Evolutionary conservation across 2,888 invertebrate species (phyloP), one percentile per base, ranked within the genome.

Genomic region (Tetranychus piercei): DNA sequence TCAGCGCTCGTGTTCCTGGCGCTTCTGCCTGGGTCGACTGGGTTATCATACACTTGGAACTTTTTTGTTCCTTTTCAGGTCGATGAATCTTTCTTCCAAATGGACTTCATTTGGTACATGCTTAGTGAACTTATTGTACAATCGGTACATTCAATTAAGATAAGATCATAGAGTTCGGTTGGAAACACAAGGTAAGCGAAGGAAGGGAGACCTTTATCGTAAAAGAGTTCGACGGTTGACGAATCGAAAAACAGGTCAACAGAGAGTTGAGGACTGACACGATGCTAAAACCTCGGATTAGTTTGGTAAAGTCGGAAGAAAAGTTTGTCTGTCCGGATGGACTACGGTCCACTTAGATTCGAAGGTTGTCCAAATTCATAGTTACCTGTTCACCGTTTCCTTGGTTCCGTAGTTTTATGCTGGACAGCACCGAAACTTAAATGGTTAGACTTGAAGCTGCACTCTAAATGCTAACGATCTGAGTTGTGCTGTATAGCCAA

Each of bases 201-300:
- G 9, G 43, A n/a, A 66, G 72, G 44, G 8, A 76, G 44, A 5
- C 76, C 76, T 18, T 74, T 70, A 65, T 76, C 76, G 15, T 18
- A 34, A 67, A 74, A 76, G 9, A 76, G 15, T 74, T 76, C 76
- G 15, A 74, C 44, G 4, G 74, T 34, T 11, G 64, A 64, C 7
- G 55, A 18, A 45, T 76, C 76, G 8, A 74, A 5, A 22, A 74
- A n/a, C 1, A 72, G 18, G 20, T 34, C 43, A 18, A 43, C 43
- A 4, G 18, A 8, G 11, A 71, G 11, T 43, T 44, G 8, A 9
- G 18, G 18, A 70, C 22, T 22, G 18, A 15, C 20, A 23, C 20
- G 3, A 70, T 22, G 15, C 70, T 18, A 20, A 20, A 11, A 5
- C 23, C 23, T 18, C 11, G 11, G 11, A 23, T 70, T 70, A 20